These are phyloP conservation scores for Epizoanthus illoricatus DNA, from an alignment of 92 coral and sea anemone genomes.

Conservation along the genomic window DNA sequence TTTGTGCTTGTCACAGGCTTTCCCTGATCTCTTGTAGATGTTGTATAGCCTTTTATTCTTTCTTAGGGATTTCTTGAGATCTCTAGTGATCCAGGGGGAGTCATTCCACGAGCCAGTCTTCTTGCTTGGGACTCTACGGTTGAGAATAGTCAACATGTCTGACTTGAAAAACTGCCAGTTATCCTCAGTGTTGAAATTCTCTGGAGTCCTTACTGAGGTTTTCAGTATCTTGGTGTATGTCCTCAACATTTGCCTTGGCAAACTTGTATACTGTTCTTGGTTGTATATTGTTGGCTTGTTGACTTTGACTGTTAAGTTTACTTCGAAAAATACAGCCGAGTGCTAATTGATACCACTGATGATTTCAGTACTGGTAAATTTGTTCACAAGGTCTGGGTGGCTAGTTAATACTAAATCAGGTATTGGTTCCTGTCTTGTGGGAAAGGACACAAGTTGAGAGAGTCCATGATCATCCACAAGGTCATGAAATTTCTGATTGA, in stretches of 20 bases:
- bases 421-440: conserved; percentile 54
- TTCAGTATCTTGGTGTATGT: conserved; percentile 15
- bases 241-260: conserved; percentile 3
- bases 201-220: conserved; percentile 14
- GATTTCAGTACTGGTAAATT: conserved; percentile 21
- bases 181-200: conserved; percentile 14
- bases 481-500: conserved; percentile 36
- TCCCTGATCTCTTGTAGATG: conserved; percentile 49
- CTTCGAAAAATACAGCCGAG: conserved; percentile 9
- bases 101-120: conserved; percentile 50
- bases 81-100: conserved; percentile 39
- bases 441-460: conserved; percentile 56
- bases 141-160: conserved; percentile 39
- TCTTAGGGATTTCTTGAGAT: conserved; percentile 33
- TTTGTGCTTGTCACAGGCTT: conserved; percentile 49
- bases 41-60: conserved; percentile 53
- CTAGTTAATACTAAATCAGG: too few species aligned
- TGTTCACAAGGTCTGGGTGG: conserved; percentile 48
- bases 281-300: too few species aligned
- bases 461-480: conserved; percentile 52
- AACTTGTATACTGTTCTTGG: too few species aligned
- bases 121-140: conserved; percentile 48
- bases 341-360: conserved; percentile 44
- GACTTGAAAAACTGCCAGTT: conserved; percentile 34
- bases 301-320: too few species aligned